Conservation (phyloP, 2,113 vertebrate species). For the Aptenodytes forsteri region DNA sequence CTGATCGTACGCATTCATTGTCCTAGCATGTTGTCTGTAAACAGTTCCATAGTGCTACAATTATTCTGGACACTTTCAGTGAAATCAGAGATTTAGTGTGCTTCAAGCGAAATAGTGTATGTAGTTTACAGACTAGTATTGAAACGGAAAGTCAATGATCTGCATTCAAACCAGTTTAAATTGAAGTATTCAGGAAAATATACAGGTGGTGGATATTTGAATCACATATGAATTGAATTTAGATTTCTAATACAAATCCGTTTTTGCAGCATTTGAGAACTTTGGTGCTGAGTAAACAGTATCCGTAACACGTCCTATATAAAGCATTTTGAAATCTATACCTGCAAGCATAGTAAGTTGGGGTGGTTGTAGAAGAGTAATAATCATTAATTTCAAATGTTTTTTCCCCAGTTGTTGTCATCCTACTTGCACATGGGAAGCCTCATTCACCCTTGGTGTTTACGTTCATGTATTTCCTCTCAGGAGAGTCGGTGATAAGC, state of each 20-base stretch:
- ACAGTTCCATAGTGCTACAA: background rate
- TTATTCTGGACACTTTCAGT: background rate
- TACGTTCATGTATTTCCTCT: background rate
- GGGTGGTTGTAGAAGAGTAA: background rate
- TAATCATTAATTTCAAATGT: background rate
- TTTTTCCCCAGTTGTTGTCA: background rate
- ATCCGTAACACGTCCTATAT: background rate
- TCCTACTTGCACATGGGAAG: background rate
- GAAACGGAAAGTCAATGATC: background rate
- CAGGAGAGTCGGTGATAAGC: background rate
- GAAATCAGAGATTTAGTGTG: background rate
- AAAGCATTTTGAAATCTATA: background rate
- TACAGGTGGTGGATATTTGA: background rate
- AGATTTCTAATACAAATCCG: background rate
- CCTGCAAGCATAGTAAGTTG: background rate
- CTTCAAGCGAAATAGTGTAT: background rate
- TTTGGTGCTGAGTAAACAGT: background rate
- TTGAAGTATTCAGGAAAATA: background rate
- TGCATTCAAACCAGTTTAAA: background rate
- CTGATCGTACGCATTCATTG: background rate
- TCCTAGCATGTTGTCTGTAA: background rate
- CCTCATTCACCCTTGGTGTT: background rate
- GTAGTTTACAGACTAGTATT: background rate
- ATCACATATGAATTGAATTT: background rate
- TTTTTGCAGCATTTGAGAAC: background rate